Evolutionary conservation across 2,113 vertebrate species (phyloP), one percentile per base, ranked within the genome.

Genomic region (Myrmophylax atrothorax): DNA sequence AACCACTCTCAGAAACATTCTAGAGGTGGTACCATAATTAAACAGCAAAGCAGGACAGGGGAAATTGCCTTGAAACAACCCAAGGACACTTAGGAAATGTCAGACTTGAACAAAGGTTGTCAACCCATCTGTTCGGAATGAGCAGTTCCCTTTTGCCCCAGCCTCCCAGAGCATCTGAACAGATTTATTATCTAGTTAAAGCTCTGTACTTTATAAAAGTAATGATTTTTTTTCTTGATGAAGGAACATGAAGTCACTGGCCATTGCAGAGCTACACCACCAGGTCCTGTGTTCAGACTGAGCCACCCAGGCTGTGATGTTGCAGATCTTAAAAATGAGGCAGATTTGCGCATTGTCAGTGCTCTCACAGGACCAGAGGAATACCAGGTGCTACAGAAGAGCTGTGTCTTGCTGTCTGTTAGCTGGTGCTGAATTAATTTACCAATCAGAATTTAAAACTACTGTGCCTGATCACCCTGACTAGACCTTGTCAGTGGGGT

Each of bases 1-100:
- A 94, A 40, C 1, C 55, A 47, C 14, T 63, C 56, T 73, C 46
- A 55, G 64, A 89, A 96, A 85, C 66, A 85, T 52, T 89, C 37
- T 59, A 56, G 80, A 92, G 80, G 70, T 56, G 38, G 15, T 31
- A 35, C 18, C 49, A 53, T 38, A 94, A 90, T 75, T 87, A 79
- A 91, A 81, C 44, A 93, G 64, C 24, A 62, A 95, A 91, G 38
- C 58, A 77, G 56, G 55, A 67, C 9, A 49, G n/a, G 25, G 16
- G 14, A 90, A 86, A 94, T 84, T 18, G 18, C 46, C 78, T 59
- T 93, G 60, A 77, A 96, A 77, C 18, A 64, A 35, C 16, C 67
- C 44, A 70, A 76, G 55, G 40, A 52, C 44, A 25, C 18, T 85
- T 89, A 87, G 44, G 55, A 92, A 95, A 91, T 7, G n/a, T 47